Conservation (phyloP, 2,888 invertebrate genomes). For the Bruchidius siliquastri region DNA sequence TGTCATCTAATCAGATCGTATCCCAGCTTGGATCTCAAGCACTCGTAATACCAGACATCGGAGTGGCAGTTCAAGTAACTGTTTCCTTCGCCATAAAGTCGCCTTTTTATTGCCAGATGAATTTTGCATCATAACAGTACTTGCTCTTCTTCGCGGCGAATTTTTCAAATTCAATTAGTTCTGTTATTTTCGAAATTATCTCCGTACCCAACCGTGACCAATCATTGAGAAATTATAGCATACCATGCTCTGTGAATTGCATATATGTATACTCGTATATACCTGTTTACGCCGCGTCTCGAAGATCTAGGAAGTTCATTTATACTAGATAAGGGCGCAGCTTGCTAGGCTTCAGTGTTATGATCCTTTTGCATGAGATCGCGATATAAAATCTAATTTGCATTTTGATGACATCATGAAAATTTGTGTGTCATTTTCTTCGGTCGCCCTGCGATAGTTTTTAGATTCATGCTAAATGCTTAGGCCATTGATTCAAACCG, state of each 20-base stretch:
- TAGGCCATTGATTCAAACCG: no score
- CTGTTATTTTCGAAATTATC: neutral
- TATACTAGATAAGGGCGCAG: neutral
- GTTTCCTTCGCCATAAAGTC: neutral
- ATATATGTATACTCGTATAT: neutral
- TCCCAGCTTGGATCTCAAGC: no score
- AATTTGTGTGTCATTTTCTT: no score
- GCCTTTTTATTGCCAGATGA: neutral
- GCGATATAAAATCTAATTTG: no score
- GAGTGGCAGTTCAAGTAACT: neutral
- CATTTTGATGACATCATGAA: no score
- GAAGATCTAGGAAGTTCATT: neutral
- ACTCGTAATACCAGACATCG: neutral
- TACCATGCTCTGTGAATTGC: neutral
- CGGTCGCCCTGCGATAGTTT: no score
- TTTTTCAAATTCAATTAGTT: neutral
- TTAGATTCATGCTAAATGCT: no score
- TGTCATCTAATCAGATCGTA: no score
- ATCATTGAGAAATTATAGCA: neutral
- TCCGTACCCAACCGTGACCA: neutral
- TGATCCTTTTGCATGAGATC: neutral
- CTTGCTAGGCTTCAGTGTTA: neutral
- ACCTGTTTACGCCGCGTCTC: neutral
- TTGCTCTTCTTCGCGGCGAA: neutral
- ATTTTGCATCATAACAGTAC: neutral